These are phyloP conservation scores for Spilarctia lutea DNA, from an alignment of 2,888 invertebrate genomes.

Conservation along the genomic window DNA sequence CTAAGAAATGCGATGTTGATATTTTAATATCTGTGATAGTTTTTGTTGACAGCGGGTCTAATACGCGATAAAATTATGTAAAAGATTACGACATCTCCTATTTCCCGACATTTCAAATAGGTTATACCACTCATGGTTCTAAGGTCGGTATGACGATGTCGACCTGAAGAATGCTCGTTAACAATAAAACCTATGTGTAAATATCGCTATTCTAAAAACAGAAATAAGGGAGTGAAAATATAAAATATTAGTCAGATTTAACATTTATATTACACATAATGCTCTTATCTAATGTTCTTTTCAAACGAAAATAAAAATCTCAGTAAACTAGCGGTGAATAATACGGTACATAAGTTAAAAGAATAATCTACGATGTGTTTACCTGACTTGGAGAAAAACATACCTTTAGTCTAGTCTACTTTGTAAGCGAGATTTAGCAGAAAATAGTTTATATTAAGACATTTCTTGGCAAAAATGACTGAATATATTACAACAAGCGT, in stretches of 20 bases:
- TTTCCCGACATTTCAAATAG: no score
- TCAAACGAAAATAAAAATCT: slow-evolving; percentile 15
- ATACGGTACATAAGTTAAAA: slow-evolving; percentile 28
- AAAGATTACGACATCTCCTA: no score
- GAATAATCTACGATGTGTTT: slow-evolving; percentile 40
- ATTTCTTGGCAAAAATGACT: not conserved
- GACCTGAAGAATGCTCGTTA: no score
- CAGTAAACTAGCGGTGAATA: slow-evolving; percentile 26
- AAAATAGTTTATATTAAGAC: slow-evolving; percentile 12
- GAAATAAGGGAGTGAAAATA: not conserved
- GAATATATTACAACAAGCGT: not conserved
- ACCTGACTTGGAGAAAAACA: slow-evolving; percentile 40
- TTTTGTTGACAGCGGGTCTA: no score
- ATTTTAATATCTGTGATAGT: not conserved
- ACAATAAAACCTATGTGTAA: no score
- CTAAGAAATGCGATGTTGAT: not conserved
- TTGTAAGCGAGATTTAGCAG: slow-evolving; percentile 39
- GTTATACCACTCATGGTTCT: no score
- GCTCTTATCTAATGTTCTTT: not conserved
- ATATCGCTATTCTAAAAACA: not conserved
- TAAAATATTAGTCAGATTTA: not conserved
- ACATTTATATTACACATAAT: not conserved
- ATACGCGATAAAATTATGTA: no score
- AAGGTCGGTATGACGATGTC: no score
- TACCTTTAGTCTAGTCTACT: slow-evolving; percentile 24